phyloP scores from a whole-genome alignment of 1,140 invertebrate genomes.

The Popillia japonica region DNA sequence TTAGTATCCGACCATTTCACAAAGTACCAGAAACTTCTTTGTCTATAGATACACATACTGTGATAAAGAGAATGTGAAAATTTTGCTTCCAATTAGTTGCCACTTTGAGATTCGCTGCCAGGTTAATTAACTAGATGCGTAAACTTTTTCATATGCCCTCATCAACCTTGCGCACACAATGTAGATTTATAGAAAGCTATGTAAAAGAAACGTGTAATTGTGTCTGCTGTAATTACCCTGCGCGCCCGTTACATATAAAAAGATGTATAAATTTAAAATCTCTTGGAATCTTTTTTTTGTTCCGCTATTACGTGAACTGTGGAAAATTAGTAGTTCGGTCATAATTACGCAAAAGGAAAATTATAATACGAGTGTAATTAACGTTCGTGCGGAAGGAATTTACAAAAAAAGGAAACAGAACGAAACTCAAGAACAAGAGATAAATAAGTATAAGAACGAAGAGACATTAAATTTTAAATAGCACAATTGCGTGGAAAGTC shows the following conservation, averaged over 20 bases:
- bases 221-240: neutral
- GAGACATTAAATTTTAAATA: neutral
- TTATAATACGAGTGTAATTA: neutral
- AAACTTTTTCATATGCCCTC: neutral
- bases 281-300: slow-evolving; percentile 3
- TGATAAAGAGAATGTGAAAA: slow-evolving; percentile 9
- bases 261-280: slow-evolving; percentile 16
- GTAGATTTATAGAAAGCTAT: neutral
- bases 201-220: neutral
- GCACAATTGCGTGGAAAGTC: slow-evolving; percentile 13
- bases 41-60: neutral
- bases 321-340: neutral
- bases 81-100: slow-evolving; percentile 3
- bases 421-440: neutral
- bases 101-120: neutral
- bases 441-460: neutral
- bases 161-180: neutral
- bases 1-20: too few species aligned
- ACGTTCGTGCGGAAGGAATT: neutral
- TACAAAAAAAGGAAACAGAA: neutral
- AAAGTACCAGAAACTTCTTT: too few species aligned
- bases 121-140: neutral
- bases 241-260: neutral
- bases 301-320: slow-evolving; percentile 10
- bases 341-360: slow-evolving; percentile 2